Evolutionary conservation across 2,113 vertebrate species (phyloP), one percentile per base, ranked within the genome.

Genomic region (Percina caprodes): DNA sequence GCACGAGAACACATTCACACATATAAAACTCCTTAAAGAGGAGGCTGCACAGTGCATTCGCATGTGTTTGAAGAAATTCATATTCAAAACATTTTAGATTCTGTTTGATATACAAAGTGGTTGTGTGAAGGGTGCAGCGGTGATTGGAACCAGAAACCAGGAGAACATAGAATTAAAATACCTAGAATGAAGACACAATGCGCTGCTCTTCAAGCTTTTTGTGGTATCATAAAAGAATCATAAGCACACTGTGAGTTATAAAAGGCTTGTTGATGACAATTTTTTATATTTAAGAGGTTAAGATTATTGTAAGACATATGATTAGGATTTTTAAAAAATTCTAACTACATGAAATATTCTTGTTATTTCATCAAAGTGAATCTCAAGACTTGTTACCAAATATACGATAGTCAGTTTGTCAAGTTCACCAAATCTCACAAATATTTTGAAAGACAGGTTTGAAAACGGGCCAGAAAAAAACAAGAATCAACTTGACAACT

Each of bases 61-160:
- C 10, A 2, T 58, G 54, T 35, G 56, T 73, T 60, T 79, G 69
- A 46, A 70, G 56, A 70, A 79, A 74, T 77, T 78, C 59, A 77
- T 84, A 48, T 76, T 80, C 42, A 61, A 59, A 85, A 77, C 69
- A 79, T 24, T 30, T 76, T 77, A 81, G 46, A 82, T 59, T 59
- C 14, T 83, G 60, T 82, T 69, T 66, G 79, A 69, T 82, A 80
- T 70, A 86, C 78, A 84, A 63, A 70, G 48, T 54, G 65, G 62
- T 71, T 81, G 59, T 79, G 80, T 74, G 80, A 78, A 73, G 61
- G 74, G 62, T 77, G 58, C 68, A 45, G 65, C 46, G 3, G 14
- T 75, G 80, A 86, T 69, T 79, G 74, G 83, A 82, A 74, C 58
- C 85, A 89, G 87, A 77, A 79, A 58, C 65, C 24, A 19, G 39